Conservation (phyloP, 1,140 invertebrate species). For the Drosophila chauvacae region DNA sequence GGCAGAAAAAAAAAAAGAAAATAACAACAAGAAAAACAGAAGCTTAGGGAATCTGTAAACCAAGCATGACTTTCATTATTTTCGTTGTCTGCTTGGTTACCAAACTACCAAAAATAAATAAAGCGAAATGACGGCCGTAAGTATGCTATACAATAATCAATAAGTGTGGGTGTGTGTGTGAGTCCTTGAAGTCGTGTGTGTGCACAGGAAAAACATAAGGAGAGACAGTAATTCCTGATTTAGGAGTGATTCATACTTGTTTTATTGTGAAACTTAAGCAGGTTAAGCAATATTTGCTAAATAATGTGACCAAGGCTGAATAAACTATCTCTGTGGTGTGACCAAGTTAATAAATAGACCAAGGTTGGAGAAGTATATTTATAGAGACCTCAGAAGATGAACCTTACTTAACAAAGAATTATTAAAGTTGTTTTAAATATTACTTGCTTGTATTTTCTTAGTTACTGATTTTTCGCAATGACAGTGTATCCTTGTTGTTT, state of each 20-base stretch:
- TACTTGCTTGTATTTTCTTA: neutral
- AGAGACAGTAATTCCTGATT: neutral
- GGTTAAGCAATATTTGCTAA: neutral
- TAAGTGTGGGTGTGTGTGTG: slow-evolving; percentile 44
- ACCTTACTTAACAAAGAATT: neutral
- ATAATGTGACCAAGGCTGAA: neutral
- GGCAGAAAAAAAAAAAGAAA: slow-evolving; percentile 27
- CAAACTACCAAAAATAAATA: slow-evolving; percentile 42
- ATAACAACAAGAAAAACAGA: slow-evolving; percentile 14
- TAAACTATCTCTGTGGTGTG: neutral
- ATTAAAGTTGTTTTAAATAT: neutral
- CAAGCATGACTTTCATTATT: slow-evolving; percentile 66
- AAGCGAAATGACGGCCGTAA: slow-evolving; percentile 59
- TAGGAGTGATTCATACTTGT: neutral
- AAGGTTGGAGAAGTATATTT: neutral
- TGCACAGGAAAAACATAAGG: slow-evolving; percentile 11
- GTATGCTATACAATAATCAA: slow-evolving; percentile 82
- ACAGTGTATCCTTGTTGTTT: slow-evolving; percentile 27
- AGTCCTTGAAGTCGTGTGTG: slow-evolving; percentile 14
- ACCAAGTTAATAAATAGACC: neutral
- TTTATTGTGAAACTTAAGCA: neutral
- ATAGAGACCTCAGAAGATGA: neutral
- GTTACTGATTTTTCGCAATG: neutral
- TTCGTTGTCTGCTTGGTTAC: slow-evolving; percentile 33
- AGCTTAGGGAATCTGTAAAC: slow-evolving; percentile 36